A percentile compares a stretch with the other conserved stretches of the same genome.
Conservation (phyloP, 2,113 vertebrate species). For the Panthera tigris region DNA sequence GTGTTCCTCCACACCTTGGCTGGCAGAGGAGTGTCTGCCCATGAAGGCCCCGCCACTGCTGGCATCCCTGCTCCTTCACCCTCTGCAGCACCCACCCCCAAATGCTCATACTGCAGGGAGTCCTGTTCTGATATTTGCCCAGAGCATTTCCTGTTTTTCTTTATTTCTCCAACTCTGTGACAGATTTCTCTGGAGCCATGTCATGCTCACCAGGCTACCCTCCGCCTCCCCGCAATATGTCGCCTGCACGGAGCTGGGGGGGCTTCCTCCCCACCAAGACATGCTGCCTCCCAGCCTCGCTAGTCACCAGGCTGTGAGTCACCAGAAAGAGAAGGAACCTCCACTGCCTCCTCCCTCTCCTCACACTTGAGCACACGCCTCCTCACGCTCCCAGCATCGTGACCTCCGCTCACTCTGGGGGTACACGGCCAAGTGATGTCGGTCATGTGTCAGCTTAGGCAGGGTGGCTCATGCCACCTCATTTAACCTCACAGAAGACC, state of each 20-base stretch:
- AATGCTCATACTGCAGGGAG: not conserved
- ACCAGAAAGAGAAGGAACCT: not conserved
- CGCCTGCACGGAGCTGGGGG: not conserved
- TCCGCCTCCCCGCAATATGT: not conserved
- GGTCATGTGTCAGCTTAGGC: not conserved
- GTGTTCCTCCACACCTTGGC: not conserved
- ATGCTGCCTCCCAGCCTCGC: not conserved
- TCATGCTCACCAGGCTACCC: not conserved
- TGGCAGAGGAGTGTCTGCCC: too few species aligned
- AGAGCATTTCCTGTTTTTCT: conserved; percentile 61
- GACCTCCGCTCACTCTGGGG: not conserved
- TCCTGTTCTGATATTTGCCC: conserved; percentile 1
- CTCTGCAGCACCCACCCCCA: not conserved
- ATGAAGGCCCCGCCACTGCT: fast-evolving
- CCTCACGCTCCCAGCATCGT: too few species aligned
- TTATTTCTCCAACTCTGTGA: conserved; percentile 38
- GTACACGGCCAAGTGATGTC: not conserved
- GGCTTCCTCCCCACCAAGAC: not conserved
- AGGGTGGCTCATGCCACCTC: not conserved
- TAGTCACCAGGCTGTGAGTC: conserved; percentile 52
- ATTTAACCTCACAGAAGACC: not conserved
- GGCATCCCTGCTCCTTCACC: not conserved
- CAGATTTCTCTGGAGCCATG: conserved; percentile 54
- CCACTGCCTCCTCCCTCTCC: not conserved
- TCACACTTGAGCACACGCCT: not conserved